phyloP scores from a whole-genome alignment of 2,113 vertebrate genomes.

The Platichthys flesus region DNA sequence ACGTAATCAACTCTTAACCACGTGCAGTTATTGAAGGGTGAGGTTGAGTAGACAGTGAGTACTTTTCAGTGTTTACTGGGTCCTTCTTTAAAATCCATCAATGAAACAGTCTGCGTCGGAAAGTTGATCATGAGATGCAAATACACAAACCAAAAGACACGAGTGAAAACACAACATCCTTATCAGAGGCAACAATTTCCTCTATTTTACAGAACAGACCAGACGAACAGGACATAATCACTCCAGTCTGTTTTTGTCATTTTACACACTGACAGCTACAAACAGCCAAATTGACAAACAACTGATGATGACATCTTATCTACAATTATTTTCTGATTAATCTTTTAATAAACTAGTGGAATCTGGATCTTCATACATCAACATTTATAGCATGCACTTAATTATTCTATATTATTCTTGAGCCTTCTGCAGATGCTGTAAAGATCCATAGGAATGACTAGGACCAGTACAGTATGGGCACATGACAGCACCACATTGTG shows the following conservation, averaged over 20 bases:
- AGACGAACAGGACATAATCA: not conserved
- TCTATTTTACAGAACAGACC: not conserved
- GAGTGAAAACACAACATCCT: no score
- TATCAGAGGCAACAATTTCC: not conserved
- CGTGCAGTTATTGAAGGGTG: not conserved
- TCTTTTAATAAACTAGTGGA: not conserved
- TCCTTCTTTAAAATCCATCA: no score
- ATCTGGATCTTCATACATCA: not conserved
- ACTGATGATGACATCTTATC: not conserved
- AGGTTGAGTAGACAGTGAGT: no score
- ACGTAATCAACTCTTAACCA: not conserved
- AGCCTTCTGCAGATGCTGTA: not conserved
- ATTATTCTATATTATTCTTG: not conserved
- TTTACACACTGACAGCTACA: no score
- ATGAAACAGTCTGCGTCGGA: no score
- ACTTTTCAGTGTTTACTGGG: no score
- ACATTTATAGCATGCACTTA: slow-evolving; percentile 19
- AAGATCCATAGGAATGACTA: slow-evolving; percentile 16
- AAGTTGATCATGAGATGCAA: not conserved
- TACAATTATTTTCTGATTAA: not conserved
- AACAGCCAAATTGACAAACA: no score
- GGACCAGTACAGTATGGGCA: slow-evolving; percentile 36
- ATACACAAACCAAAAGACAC: no score
- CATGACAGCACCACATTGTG: slow-evolving; percentile 29
- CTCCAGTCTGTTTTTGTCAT: not conserved